These are phyloP conservation scores for Drosophila lacertosa DNA, from an alignment of 1,140 invertebrate species.

Conservation along the genomic window DNA sequence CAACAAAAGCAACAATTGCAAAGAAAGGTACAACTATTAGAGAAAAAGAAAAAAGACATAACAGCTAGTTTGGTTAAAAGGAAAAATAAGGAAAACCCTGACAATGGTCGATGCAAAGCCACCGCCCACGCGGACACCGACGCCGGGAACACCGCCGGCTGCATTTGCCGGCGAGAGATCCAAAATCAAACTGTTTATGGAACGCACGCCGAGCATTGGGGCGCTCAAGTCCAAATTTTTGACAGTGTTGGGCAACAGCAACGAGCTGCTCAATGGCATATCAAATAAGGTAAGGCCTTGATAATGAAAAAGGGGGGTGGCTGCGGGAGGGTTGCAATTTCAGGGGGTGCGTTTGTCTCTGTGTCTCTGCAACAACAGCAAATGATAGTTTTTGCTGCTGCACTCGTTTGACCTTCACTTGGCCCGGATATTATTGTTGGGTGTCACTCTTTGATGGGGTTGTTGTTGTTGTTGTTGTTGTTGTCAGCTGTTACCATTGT, in stretches of 20 bases:
- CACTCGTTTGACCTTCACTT: slow-evolving; percentile 75
- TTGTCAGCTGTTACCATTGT: slow-evolving; percentile 61
- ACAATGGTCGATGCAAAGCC: slow-evolving; percentile 72
- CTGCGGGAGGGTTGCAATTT: slow-evolving; percentile 3
- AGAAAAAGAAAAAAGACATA: neutral
- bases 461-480: no score
- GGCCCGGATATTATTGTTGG: slow-evolving; percentile 43
- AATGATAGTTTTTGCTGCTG: slow-evolving; percentile 56
- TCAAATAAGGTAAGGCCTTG: slow-evolving; percentile 84
- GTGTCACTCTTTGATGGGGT: slow-evolving; percentile 2
- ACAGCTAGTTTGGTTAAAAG: slow-evolving; percentile 1
- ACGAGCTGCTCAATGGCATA: slow-evolving; percentile 84
- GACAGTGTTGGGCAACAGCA: slow-evolving; percentile 84
- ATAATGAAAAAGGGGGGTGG: slow-evolving; percentile 59
- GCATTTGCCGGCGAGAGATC: slow-evolving; percentile 78
- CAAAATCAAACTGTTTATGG: slow-evolving; percentile 84
- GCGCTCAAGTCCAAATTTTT: slow-evolving; percentile 84
- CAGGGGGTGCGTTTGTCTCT: slow-evolving; percentile 43
- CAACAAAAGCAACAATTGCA: slow-evolving; percentile 12
- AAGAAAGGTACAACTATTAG: slow-evolving; percentile 11
- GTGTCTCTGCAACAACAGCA: slow-evolving; percentile 46
- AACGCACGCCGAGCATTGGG: slow-evolving; percentile 82
- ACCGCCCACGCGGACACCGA: slow-evolving; percentile 43
- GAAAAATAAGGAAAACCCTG: neutral
- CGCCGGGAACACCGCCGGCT: slow-evolving; percentile 64